These are phyloP conservation scores for Globicephala melas DNA, from an alignment of 2,113 vertebrate species.

Conservation along the genomic window DNA sequence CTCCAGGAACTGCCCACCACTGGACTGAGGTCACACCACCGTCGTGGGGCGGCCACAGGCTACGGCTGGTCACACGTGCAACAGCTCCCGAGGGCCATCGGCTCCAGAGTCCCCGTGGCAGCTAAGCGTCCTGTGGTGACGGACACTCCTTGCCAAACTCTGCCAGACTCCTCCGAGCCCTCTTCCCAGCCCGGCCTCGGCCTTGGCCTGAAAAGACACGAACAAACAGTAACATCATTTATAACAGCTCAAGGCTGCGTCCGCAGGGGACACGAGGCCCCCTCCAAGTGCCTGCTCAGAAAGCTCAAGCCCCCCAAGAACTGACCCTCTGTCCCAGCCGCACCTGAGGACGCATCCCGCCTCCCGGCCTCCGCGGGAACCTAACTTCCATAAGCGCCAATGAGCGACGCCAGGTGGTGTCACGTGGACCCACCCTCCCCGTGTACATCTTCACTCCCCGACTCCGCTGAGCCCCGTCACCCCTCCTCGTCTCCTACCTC, in stretches of 20 bases:
- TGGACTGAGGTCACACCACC: neutral
- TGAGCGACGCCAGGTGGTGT: neutral
- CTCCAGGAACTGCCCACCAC: neutral
- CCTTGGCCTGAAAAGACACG: neutral
- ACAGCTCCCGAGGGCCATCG: neutral
- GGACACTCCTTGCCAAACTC: neutral
- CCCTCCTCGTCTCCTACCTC: neutral
- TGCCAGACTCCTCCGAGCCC: neutral
- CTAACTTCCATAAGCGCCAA: neutral
- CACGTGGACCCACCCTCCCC: neutral
- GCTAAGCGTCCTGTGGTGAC: neutral
- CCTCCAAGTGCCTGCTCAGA: neutral
- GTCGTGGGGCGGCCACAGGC: too few relatives aligned
- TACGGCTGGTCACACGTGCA: neutral
- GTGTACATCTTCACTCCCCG: neutral
- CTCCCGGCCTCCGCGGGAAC: neutral
- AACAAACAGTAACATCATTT: neutral
- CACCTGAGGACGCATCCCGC: too few relatives aligned
- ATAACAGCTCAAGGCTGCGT: neutral
- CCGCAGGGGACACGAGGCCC: too few relatives aligned
- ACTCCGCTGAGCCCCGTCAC: neutral
- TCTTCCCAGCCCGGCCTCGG: neutral
- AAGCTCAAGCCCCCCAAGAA: neutral
- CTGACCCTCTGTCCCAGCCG: neutral
- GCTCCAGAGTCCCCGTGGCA: neutral